These are phyloP conservation scores for Macroteleia sp. DNA, from an alignment of 2,888 invertebrate genomes.

Conservation along the genomic window DNA sequence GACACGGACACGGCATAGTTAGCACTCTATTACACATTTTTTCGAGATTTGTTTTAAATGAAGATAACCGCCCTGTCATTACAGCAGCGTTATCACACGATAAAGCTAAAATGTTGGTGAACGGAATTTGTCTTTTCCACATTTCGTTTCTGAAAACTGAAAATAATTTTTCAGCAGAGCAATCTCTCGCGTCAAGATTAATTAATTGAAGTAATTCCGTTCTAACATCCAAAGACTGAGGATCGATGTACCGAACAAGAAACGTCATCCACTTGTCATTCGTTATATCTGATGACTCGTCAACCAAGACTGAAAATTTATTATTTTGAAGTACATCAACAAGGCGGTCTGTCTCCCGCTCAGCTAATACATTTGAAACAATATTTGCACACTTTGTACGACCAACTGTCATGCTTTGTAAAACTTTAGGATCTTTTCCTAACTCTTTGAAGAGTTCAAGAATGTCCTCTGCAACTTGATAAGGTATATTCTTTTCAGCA, in stretches of 20 bases:
- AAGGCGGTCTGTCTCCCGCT: too few relatives aligned
- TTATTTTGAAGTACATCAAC: not conserved
- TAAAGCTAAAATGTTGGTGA: too few relatives aligned
- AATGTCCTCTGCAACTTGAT: slow-evolving; percentile 13
- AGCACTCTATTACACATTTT: not conserved
- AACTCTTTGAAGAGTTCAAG: slow-evolving; percentile 42
- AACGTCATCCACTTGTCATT: slow-evolving; percentile 22
- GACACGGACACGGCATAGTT: slow-evolving; percentile 15
- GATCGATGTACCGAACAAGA: too few relatives aligned
- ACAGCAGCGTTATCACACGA: too few relatives aligned
- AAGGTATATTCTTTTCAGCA: slow-evolving; percentile 39
- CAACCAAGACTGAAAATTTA: slow-evolving; percentile 22
- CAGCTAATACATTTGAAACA: too few relatives aligned
- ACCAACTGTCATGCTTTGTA: slow-evolving; percentile 10
- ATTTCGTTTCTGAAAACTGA: too few relatives aligned
- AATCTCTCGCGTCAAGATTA: too few relatives aligned
- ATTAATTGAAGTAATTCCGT: too few relatives aligned
- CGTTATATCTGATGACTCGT: slow-evolving; percentile 10
- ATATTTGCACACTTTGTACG: slow-evolving; percentile 10
- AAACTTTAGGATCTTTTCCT: slow-evolving; percentile 39
- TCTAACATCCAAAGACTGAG: too few relatives aligned
- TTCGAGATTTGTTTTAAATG: too few relatives aligned
- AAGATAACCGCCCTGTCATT: not conserved
- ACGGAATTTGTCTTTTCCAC: too few relatives aligned
- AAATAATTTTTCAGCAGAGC: too few relatives aligned